Evolutionary conservation across 2,113 vertebrate genomes (phyloP).

Genomic region (Edolisoma coerulescens): DNA sequence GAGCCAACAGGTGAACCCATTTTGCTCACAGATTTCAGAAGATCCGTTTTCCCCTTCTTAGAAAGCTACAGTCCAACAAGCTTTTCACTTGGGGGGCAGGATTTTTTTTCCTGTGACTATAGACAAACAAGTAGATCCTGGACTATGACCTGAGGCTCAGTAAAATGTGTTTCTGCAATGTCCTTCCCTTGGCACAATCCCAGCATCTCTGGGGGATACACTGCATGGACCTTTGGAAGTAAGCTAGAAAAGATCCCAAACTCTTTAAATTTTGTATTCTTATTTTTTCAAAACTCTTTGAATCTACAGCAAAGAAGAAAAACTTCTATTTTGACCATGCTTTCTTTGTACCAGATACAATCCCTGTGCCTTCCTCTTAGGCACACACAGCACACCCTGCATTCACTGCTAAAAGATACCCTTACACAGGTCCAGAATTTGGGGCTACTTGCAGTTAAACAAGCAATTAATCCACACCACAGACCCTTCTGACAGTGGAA

Average conservation of each 20-base stretch:
- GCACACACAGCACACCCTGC: background rate
- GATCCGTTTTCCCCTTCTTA: background rate
- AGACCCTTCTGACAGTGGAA: background rate
- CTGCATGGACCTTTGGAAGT: background rate
- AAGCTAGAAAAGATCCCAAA: background rate
- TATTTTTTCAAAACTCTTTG: background rate
- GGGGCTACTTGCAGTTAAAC: background rate
- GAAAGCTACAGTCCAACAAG: background rate
- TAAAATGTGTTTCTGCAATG: background rate
- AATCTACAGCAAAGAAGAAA: background rate
- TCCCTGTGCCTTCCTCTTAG: background rate
- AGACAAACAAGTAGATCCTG: background rate
- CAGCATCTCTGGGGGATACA: background rate
- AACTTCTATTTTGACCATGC: background rate
- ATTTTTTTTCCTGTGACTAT: background rate
- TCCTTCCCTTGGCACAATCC: background rate
- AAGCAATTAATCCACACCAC: background rate
- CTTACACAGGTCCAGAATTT: background rate
- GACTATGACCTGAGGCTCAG: background rate
- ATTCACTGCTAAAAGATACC: background rate
- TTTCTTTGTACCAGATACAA: background rate
- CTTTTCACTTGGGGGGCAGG: background rate
- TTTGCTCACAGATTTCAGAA: background rate
- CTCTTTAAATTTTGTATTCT: background rate
- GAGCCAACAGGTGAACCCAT: constrained; percentile 30